Base-by-base conservation (phyloP, 2,888 invertebrate species). In the Lithophane ornitopus region DNA sequence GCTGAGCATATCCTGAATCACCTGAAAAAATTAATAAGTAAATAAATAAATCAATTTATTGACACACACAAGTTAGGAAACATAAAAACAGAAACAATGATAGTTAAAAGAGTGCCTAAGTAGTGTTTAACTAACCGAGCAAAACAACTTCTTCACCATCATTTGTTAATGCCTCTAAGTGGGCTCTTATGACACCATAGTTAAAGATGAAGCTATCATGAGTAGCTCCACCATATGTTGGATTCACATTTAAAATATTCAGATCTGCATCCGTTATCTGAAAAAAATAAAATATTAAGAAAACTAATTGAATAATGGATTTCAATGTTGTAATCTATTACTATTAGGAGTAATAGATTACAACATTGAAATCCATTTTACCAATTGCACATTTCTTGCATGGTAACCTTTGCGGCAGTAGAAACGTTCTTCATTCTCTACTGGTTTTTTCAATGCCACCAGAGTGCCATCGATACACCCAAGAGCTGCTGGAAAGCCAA, bases 351-450 rank as follows among this genome's bases (percentile, higher is more conserved):
- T n/a, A n/a, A n/a, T n/a, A n/a, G n/a, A n/a, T n/a, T n/a, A n/a
- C n/a, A n/a, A n/a, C n/a, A n/a, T 56, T 70, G 49, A 41, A 58
- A 70, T 41, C 26, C 44, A 68, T 71, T 54, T 81, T 83, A 83
- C 76, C 76, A 80, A 78, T 77, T 76, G 81, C 28, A 85, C 77
- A 84, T 81, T 83, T 75, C 82, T 78, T 66, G 82, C 76, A 82
- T 85, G 80, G 70, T 79, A 76, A 28, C 80, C 78, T 76, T 84
- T 84, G 54, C 80, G 70, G 63, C 82, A 78, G 71, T 78, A 82
- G 59, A 76, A 84, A 22, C 82, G 73, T 73, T 85, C 80, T 75
- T 80, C 75, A 75, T 79, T 74, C 54, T 82, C 77, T 41, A 46
- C 56, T 71, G 80, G 81, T 70, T 65, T 75, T 62, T 79, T 70